Percentiles rank a stretch among this genome's conserved stretches.
Evolutionary conservation across 2,113 vertebrate genomes (phyloP).

Genomic region (Limnothrissa miodon): DNA sequence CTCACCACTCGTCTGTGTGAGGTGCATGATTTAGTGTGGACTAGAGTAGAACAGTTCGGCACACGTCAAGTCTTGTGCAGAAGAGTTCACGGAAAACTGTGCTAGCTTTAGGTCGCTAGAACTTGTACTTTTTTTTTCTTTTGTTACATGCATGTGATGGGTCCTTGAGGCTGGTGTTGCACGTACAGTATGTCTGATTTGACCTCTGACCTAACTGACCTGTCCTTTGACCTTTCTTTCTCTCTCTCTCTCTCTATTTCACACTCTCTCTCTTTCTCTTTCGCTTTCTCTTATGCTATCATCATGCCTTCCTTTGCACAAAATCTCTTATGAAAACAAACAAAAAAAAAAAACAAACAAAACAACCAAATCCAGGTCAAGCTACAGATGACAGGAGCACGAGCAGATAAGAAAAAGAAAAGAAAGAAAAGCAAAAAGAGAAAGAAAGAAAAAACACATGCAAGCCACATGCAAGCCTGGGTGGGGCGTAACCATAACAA

Average conservation of each 20-base stretch:
- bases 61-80: no score
- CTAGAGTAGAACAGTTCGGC: no score
- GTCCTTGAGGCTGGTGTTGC: background rate
- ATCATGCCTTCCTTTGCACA: background rate
- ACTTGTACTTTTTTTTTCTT: background rate
- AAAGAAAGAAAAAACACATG: background rate
- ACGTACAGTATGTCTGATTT: background rate
- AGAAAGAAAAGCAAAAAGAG: background rate
- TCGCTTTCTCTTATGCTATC: background rate
- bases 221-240: slow-evolving; percentile 9
- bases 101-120: no score
- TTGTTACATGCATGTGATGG: background rate
- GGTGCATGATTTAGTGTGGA: no score
- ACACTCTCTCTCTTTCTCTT: background rate
- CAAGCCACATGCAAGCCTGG: background rate
- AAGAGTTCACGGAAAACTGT: no score
- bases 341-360: background rate
- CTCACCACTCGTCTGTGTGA: no score
- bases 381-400: background rate
- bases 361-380: background rate
- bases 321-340: background rate
- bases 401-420: slow-evolving; percentile 14
- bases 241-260: background rate
- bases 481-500: background rate
- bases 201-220: background rate